Percentiles rank a stretch among this genome's conserved stretches.
Evolutionary conservation across 92 coral and sea anemone genomes (phyloP).

Genomic region (Parazoanthus darwini): DNA sequence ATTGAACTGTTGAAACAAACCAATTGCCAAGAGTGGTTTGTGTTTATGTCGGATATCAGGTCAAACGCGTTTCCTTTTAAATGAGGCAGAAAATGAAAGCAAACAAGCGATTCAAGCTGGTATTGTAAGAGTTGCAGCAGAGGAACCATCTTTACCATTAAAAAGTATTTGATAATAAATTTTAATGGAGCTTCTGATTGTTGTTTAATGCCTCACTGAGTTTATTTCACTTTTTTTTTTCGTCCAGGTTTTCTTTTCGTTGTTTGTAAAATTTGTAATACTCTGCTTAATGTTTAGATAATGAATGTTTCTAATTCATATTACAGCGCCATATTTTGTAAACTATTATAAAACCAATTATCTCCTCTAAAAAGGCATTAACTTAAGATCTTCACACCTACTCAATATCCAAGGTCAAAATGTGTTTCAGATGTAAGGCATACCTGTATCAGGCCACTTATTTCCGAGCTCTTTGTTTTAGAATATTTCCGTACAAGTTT

Average conservation of each 20-base stretch:
- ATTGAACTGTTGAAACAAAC: neutral
- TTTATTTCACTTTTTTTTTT: neutral
- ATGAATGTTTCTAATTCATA: neutral
- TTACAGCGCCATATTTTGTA: neutral
- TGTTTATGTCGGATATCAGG: neutral
- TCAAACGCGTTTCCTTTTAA: no score
- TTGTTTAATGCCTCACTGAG: no score
- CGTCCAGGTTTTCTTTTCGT: neutral
- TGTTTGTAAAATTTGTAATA: neutral
- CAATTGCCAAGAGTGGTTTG: neutral
- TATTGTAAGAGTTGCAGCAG: neutral
- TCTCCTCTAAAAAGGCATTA: neutral
- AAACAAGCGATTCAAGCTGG: neutral
- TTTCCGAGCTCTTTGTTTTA: neutral
- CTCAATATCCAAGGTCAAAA: neutral
- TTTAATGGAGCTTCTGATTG: no score
- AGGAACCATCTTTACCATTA: neutral
- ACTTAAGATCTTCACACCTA: neutral
- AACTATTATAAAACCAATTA: no score
- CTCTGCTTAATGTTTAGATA: neutral
- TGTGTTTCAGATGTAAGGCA: neutral
- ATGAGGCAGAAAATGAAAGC: neutral
- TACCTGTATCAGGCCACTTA: neutral
- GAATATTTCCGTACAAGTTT: neutral
- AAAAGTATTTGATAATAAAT: no score